Conservation (phyloP, 2,888 invertebrate genomes). For the Orthosia gracilis region DNA sequence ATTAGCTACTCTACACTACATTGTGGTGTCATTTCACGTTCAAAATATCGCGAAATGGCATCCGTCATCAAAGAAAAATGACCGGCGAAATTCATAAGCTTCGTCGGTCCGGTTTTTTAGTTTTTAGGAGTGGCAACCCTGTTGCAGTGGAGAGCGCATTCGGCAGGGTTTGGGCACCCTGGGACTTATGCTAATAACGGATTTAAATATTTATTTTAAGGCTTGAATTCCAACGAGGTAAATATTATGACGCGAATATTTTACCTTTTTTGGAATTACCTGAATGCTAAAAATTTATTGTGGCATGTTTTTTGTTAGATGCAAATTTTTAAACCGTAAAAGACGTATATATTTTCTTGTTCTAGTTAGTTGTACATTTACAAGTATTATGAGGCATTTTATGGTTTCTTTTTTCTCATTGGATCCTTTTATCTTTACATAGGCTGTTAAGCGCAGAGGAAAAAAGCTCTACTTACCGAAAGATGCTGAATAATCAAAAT, state of each 20-base stretch:
- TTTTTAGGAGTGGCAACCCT: slow-evolving; percentile 40
- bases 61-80: slow-evolving; percentile 6
- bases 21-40: no score
- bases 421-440: slow-evolving; percentile 25
- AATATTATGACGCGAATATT: slow-evolving; percentile 56
- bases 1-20: no score
- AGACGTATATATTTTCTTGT: slow-evolving; percentile 12
- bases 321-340: slow-evolving; percentile 19
- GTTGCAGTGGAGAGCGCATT: slow-evolving; percentile 51
- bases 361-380: slow-evolving; percentile 28
- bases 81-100: slow-evolving; percentile 15
- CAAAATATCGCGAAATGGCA: slow-evolving; percentile 4
- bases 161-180: slow-evolving; percentile 24
- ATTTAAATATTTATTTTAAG: slow-evolving; percentile 74
- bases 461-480: not conserved
- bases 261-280: slow-evolving; percentile 36
- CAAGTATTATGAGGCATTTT: slow-evolving; percentile 28
- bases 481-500: no score
- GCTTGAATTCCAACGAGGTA: slow-evolving; percentile 54
- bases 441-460: slow-evolving; percentile 20
- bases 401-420: slow-evolving; percentile 12
- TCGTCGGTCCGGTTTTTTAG: not conserved
- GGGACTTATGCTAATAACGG: slow-evolving; percentile 74
- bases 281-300: slow-evolving; percentile 43
- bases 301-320: slow-evolving; percentile 32